Conservation (phyloP, 1,140 invertebrate species). For the Tetragonula clypearis region DNA sequence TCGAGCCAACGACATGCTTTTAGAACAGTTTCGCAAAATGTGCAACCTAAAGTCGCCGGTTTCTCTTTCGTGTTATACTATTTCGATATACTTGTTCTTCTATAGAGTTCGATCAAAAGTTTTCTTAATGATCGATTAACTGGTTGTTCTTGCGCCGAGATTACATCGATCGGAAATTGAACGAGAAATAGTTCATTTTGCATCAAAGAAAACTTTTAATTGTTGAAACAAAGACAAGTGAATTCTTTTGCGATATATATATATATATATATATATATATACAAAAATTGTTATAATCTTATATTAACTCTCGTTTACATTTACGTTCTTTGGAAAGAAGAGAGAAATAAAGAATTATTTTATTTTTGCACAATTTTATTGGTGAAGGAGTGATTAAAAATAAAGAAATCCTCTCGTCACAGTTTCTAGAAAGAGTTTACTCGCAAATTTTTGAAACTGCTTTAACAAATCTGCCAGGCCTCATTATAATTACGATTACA, state of each 20-base stretch:
- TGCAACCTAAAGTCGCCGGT: constrained; percentile 13
- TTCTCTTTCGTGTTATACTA: constrained; percentile 46
- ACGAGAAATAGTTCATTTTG: not conserved
- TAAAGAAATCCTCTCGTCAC: no score
- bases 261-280: no score
- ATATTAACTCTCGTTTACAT: no score
- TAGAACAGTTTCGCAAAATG: not conserved
- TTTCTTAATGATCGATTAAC: not conserved
- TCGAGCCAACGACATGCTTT: not conserved
- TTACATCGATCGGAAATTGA: not conserved
- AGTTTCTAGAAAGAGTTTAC: no score
- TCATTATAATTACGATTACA: no score
- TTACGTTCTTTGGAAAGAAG: no score
- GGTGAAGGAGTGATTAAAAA: no score
- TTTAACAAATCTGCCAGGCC: no score
- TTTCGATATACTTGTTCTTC: constrained; percentile 39
- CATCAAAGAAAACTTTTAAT: not conserved
- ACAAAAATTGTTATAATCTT: not conserved
- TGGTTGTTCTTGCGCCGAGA: not conserved
- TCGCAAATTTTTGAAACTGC: no score
- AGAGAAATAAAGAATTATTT: no score
- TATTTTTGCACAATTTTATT: no score
- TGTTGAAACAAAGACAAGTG: not conserved
- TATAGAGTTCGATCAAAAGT: constrained; percentile 14
- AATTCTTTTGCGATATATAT: no score